Conservation (phyloP, 2,797 vertebrate genomes). For the Mus spretus region DNA sequence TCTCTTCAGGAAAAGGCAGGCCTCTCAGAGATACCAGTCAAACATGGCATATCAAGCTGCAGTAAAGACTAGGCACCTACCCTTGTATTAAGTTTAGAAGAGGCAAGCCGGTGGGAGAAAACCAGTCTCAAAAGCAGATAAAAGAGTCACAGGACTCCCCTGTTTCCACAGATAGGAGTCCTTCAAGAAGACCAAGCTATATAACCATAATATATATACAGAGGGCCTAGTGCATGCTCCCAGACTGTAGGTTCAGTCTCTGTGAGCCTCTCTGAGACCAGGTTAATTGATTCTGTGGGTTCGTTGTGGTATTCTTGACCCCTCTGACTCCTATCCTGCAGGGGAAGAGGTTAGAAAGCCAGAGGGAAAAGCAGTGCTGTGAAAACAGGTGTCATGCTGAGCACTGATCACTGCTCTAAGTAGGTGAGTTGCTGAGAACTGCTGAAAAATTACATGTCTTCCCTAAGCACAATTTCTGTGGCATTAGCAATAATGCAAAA, state of each 20-base stretch:
- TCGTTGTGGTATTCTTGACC: background rate
- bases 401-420: background rate
- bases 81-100: background rate
- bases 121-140: background rate
- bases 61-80: background rate
- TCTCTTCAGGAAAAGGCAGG: background rate
- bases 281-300: background rate
- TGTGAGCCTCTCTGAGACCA: background rate
- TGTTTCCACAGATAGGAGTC: background rate
- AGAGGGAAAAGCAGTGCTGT: background rate
- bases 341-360: background rate
- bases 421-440: constrained; percentile 19
- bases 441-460: constrained; percentile 4
- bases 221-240: background rate
- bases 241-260: background rate
- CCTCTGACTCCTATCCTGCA: background rate
- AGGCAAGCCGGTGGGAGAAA: background rate
- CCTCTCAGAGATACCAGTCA: background rate
- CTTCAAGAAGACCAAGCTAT: background rate
- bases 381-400: background rate
- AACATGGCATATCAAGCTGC: background rate
- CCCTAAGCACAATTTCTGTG: constrained; percentile 18
- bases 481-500: background rate
- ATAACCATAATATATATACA: background rate
- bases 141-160: background rate